These are phyloP conservation scores for Melinopterus prodromus DNA, from an alignment of 2,888 invertebrate genomes.

Conservation along the genomic window DNA sequence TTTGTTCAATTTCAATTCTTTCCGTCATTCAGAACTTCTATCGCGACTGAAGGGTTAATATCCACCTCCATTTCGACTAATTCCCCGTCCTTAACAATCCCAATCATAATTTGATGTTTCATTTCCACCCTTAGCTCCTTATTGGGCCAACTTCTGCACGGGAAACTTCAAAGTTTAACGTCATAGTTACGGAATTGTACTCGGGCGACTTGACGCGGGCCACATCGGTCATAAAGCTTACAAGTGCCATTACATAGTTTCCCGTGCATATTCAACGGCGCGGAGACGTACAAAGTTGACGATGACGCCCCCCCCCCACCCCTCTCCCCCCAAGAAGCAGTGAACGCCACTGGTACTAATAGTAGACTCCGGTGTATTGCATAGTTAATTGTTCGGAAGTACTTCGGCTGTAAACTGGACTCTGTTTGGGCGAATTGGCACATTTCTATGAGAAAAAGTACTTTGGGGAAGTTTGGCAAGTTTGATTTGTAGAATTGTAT, in stretches of 20 bases:
- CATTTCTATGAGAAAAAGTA: not conserved
- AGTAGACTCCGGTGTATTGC: not conserved
- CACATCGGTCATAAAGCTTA: not conserved
- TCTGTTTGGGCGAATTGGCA: not conserved
- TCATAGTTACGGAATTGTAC: not conserved
- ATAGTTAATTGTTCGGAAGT: not conserved
- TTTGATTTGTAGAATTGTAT: too few relatives aligned
- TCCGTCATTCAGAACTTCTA: too few relatives aligned
- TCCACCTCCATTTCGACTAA: not conserved
- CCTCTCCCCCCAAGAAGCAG: not conserved
- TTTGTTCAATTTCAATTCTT: too few relatives aligned
- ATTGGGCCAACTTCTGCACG: not conserved
- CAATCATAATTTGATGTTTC: slow-evolving; percentile 4
- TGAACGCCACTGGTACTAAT: not conserved
- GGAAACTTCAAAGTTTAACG: not conserved
- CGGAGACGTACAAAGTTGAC: not conserved
- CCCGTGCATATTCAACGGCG: not conserved
- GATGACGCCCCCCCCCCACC: not conserved
- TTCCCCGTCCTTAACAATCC: not conserved
- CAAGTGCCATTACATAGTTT: not conserved
- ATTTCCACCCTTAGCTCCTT: not conserved
- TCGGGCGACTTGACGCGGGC: not conserved
- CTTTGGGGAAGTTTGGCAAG: too few relatives aligned
- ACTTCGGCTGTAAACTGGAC: not conserved
- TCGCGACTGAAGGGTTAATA: not conserved